These are phyloP conservation scores for Elaphurus davidianus DNA, from an alignment of 2,113 vertebrate species.

Conservation along the genomic window DNA sequence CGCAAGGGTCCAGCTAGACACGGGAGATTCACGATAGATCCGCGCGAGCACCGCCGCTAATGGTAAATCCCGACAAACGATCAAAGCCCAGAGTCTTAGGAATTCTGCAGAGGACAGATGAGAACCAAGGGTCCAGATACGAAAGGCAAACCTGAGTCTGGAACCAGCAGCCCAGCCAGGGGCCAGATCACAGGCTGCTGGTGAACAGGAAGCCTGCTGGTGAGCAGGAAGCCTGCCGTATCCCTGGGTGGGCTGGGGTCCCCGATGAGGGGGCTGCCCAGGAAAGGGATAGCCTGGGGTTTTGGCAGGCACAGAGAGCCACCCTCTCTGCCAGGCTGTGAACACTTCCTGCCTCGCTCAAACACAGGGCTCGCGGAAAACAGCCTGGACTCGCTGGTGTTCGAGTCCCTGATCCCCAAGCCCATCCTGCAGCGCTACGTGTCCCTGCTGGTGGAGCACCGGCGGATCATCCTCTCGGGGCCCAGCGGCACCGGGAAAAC, in stretches of 20 bases:
- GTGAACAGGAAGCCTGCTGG: neutral
- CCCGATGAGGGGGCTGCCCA: neutral
- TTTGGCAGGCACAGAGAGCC: neutral
- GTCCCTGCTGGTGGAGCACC: conserved; percentile 92
- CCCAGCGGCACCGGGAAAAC: conserved; percentile 97
- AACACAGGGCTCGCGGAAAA: conserved; percentile 86
- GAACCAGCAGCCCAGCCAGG: neutral
- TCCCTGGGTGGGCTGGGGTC: neutral
- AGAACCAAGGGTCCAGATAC: neutral
- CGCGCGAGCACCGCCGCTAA: fast-evolving
- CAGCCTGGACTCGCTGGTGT: conserved; percentile 93
- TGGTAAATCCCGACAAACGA: neutral
- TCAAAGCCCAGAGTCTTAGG: neutral
- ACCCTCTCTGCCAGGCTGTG: neutral
- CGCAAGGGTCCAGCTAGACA: neutral
- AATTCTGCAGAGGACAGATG: neutral
- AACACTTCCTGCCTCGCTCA: neutral
- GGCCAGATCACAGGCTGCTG: neutral
- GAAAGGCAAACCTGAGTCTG: neutral
- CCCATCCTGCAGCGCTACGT: conserved; percentile 95
- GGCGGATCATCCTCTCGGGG: conserved; percentile 94
- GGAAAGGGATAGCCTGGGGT: neutral
- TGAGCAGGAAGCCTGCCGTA: neutral
- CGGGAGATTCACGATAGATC: neutral
- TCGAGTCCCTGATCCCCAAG: conserved; percentile 95